Conservation (phyloP, 2,888 invertebrate genomes). For the Agrenia bidenticulata region DNA sequence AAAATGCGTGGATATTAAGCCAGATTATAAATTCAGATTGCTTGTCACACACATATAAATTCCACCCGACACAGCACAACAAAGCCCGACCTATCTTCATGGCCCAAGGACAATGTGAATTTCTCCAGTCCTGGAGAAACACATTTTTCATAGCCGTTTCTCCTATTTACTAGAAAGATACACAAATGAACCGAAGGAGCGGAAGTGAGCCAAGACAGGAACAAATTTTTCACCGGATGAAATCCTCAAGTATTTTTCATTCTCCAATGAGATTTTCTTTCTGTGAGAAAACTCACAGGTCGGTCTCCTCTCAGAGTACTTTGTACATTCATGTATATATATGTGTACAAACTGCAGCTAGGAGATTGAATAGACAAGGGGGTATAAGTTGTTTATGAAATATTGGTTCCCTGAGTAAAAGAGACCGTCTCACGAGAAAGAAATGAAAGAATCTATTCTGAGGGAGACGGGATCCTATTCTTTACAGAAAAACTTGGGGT, state of each 20-base stretch:
- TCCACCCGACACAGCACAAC: too few relatives aligned
- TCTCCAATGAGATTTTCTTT: neutral
- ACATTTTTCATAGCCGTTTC: too few relatives aligned
- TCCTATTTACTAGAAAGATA: too few relatives aligned
- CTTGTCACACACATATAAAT: too few relatives aligned
- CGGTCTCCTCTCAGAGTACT: neutral
- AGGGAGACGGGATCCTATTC: constrained; percentile 18
- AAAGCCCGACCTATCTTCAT: too few relatives aligned
- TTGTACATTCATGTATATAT: neutral
- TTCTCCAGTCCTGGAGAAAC: too few relatives aligned
- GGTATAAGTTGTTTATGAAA: constrained; percentile 24
- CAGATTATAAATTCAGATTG: too few relatives aligned
- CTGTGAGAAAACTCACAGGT: neutral
- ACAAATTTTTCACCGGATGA: constrained; percentile 47
- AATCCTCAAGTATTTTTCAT: constrained; percentile 18
- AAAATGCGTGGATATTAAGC: too few relatives aligned
- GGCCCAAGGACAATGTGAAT: too few relatives aligned
- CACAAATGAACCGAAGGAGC: constrained; percentile 35
- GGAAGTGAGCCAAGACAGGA: constrained; percentile 48
- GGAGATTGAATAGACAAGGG: constrained; percentile 1
- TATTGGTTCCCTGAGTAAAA: constrained; percentile 20
- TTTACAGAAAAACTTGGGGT: constrained; percentile 17
- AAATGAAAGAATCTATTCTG: constrained; percentile 23
- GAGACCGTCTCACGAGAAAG: constrained; percentile 17
- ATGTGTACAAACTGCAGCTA: neutral